A percentile compares a stretch with the other conserved stretches of the same genome.
Conservation (phyloP, 2,888 invertebrate species). For the Merodon equestris region DNA sequence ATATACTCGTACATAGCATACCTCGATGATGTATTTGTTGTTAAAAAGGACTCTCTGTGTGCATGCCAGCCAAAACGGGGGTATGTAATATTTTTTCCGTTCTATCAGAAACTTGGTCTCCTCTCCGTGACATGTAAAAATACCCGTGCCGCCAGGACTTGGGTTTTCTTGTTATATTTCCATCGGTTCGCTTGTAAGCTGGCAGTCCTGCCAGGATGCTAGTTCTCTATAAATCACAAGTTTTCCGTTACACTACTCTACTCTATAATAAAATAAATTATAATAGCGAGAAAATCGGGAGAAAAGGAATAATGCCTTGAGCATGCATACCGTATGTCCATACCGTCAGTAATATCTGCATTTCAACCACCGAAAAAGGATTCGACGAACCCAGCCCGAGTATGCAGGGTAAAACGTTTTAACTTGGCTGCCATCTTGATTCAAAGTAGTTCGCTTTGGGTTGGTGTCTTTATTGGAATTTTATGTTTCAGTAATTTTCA, state of each 20-base stretch:
- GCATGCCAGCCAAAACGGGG: slow-evolving; percentile 42
- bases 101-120: not conserved
- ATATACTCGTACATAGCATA: slow-evolving; percentile 27
- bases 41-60: slow-evolving; percentile 44
- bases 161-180: too few species aligned
- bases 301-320: slow-evolving; percentile 3
- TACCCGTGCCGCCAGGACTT: slow-evolving; percentile 39
- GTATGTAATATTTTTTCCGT: slow-evolving; percentile 33
- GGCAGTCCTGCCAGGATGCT: slow-evolving; percentile 43
- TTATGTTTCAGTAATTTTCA: slow-evolving; percentile 65
- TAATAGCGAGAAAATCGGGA: slow-evolving; percentile 26
- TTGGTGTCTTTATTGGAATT: slow-evolving; percentile 63
- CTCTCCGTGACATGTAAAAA: slow-evolving; percentile 46
- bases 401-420: slow-evolving; percentile 13
- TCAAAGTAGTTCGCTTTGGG: slow-evolving; percentile 30
- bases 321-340: not conserved
- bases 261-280: slow-evolving; percentile 61
- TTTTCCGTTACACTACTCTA: slow-evolving; percentile 47
- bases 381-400: not conserved
- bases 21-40: slow-evolving; percentile 62
- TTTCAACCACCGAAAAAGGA: not conserved
- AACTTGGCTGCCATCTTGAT: too few species aligned
- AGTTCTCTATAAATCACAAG: slow-evolving; percentile 61
- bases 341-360: not conserved
- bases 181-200: slow-evolving; percentile 1